Conservation (phyloP, 1,140 invertebrate species). For the Drosophila varians region DNA sequence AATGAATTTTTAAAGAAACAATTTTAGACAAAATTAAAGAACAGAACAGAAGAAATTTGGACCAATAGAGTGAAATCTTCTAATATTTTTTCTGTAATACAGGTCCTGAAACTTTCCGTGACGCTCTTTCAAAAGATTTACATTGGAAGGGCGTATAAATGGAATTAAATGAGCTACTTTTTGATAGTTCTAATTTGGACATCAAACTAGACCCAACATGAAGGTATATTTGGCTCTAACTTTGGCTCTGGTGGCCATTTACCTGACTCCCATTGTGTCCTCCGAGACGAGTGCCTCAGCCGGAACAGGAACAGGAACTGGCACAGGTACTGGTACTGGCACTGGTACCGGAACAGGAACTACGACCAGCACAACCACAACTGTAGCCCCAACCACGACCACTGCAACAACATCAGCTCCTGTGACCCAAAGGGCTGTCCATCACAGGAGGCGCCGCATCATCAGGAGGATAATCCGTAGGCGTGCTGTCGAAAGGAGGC, state of each 20-base stretch:
- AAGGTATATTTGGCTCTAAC: background rate
- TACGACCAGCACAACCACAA: background rate
- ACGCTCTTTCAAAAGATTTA: background rate
- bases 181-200: background rate
- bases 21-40: background rate
- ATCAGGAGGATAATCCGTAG: background rate
- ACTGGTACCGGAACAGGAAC: background rate
- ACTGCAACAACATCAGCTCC: background rate
- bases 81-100: background rate
- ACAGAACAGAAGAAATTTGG: background rate
- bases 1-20: background rate
- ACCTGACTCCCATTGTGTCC: background rate
- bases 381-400: background rate
- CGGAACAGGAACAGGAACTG: background rate
- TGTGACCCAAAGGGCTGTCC: background rate
- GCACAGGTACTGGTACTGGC: background rate
- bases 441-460: background rate
- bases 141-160: conserved; percentile 1
- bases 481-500: background rate
- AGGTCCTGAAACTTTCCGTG: background rate
- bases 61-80: background rate
- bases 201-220: background rate
- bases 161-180: background rate
- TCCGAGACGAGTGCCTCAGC: background rate
- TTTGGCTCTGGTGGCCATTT: conserved; percentile 1